A percentile compares a stretch with the other conserved stretches of the same genome.
Evolutionary conservation across 2,113 vertebrate genomes (phyloP).

Genomic region (Taurulus bubalis): DNA sequence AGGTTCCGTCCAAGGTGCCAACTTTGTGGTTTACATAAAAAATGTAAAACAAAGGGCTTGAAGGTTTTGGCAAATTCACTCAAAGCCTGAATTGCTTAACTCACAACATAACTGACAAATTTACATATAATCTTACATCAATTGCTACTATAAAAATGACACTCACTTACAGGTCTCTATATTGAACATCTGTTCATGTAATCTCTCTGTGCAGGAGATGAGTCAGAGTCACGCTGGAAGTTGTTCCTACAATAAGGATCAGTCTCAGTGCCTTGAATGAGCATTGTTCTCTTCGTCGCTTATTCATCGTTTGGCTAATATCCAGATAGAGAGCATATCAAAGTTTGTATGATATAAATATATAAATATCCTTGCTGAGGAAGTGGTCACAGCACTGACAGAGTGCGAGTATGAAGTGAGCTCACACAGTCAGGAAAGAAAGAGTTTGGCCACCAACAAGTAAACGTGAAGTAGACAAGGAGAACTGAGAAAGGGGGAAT

Average conservation of each 20-base stretch:
- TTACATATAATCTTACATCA: neutral
- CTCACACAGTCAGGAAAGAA: conserved; percentile 42
- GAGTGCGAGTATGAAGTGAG: neutral
- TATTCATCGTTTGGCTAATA: conserved; percentile 30
- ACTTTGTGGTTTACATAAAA: neutral
- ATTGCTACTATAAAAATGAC: neutral
- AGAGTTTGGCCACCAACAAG: conserved; percentile 36
- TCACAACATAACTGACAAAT: neutral
- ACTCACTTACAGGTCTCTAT: neutral
- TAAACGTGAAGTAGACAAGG: conserved; percentile 6
- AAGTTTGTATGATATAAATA: conserved; percentile 17
- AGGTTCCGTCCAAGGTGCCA: conserved; percentile 57
- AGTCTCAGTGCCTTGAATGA: conserved; percentile 30
- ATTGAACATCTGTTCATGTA: conserved; percentile 37
- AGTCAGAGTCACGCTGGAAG: conserved; percentile 68
- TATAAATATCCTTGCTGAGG: conserved; percentile 28
- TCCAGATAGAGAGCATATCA: neutral
- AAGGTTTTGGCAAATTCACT: conserved; percentile 5
- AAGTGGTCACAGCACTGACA: conserved; percentile 14
- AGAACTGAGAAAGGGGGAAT: conserved; percentile 3
- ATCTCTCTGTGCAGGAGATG: conserved; percentile 56
- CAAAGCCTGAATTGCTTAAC: neutral
- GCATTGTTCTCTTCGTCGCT: conserved; percentile 55
- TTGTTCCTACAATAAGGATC: conserved; percentile 34
- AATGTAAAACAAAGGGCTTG: neutral